These are phyloP conservation scores for Megaceryle maxima DNA, from an alignment of 2,113 vertebrate genomes.

Conservation along the genomic window DNA sequence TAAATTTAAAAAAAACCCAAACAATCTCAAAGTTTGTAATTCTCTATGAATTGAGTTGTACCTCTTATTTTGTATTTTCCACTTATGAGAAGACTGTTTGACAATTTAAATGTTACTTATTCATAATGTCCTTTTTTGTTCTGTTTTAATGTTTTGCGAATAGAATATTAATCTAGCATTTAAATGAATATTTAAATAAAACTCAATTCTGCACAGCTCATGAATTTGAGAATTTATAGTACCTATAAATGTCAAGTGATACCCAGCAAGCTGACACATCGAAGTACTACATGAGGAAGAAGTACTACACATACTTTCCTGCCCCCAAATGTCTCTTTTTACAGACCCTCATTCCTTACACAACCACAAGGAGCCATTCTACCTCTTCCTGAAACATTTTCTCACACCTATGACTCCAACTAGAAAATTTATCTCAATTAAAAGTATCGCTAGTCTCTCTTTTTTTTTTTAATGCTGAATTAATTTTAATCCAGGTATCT, in stretches of 20 bases:
- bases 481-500: background rate
- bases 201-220: background rate
- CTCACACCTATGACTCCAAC: background rate
- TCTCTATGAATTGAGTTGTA: background rate
- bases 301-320: background rate
- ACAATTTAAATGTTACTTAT: slow-evolving; percentile 18
- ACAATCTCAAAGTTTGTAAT: background rate
- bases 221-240: background rate
- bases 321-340: background rate
- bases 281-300: background rate
- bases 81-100: background rate
- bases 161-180: background rate
- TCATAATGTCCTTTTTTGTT: background rate
- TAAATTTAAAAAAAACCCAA: background rate
- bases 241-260: background rate
- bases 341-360: background rate
- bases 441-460: background rate
- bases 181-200: slow-evolving; percentile 3
- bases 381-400: background rate
- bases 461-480: background rate
- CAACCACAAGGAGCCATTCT: background rate
- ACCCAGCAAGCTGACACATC: background rate
- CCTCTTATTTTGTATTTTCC: background rate
- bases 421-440: background rate
- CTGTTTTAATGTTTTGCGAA: background rate